Base-by-base conservation (phyloP, 2,797 vertebrate genomes). In the Poliocrania exsul region DNA sequence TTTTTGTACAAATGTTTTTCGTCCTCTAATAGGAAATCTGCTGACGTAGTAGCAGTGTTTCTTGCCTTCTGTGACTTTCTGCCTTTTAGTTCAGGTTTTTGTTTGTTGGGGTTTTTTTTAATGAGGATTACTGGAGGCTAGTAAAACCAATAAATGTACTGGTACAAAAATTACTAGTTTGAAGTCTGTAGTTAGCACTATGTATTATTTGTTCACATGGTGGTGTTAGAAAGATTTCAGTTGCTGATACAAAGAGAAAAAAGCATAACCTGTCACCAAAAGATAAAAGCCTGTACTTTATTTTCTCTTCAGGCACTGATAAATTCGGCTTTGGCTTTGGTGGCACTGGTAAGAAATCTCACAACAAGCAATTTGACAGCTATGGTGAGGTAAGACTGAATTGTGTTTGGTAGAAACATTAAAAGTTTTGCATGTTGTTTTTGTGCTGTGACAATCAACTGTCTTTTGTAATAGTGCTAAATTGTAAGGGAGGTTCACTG, bases 301-400 rank as follows among this genome's bases (percentile, higher is more conserved):
- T 78, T 17, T 77, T 93, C 96, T 70, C 33, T 92, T 79, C 90
- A 98, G 99, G 99, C 69, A 99, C 99, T 33, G 99, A 99, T 97
- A 99, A 99, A 93, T 99, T 98, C 93, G 98, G 99, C 31, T 99
- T 99, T 97, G 99, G 99, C 75, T 99, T 99, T 96, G 99, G 99
- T 69, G 99, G 99, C 80, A 99, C 99, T 25, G 99, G 99, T 88
- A 99, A 99, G 97, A 99, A 99, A 93, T 99, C 99, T 80, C 98
- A 99, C 95, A 99, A 99, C 96, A 99, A 99, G 88, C 99, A 99
- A 73, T 99, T 99, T 98, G 99, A 99, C 97, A 99, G 99, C 96
- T 99, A 99, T 10, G 99, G 99, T 94, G 99, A 99, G 98, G 99
- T 99, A 95, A 97, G 97, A 20, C 83, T 79, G 25, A 61, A 26